A percentile compares a stretch with the other conserved stretches of the same genome.
phyloP scores from a whole-genome alignment of 2,113 vertebrate genomes.

The Tursiops truncatus region DNA sequence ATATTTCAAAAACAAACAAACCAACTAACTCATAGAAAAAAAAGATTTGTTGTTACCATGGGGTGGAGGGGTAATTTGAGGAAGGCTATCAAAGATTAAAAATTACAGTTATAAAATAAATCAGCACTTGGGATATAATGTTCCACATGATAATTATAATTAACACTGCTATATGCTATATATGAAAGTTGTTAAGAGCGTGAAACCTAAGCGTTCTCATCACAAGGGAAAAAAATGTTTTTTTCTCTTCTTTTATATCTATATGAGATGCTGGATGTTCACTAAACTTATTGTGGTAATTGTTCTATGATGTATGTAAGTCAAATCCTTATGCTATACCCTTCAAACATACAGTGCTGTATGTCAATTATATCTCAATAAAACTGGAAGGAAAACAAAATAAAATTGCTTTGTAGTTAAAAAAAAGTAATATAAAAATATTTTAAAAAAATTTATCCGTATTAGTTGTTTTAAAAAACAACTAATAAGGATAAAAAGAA shows the following conservation, averaged over 20 bases:
- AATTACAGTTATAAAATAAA: neutral
- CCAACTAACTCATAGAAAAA: too few relatives aligned
- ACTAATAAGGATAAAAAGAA: neutral
- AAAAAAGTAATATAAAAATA: neutral
- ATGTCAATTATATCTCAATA: neutral
- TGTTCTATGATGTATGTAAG: neutral
- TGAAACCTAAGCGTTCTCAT: neutral
- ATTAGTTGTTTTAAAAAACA: neutral
- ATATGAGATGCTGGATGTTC: neutral
- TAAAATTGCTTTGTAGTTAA: neutral
- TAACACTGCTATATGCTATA: neutral
- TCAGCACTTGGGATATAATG: neutral
- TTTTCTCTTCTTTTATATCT: neutral
- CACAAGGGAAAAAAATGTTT: neutral
- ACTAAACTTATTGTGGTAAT: neutral
- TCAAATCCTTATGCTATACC: neutral
- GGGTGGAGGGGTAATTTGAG: neutral
- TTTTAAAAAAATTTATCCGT: too few relatives aligned
- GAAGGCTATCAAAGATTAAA: neutral
- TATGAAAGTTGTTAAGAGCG: neutral
- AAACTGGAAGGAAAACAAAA: neutral
- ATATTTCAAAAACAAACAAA: too few relatives aligned
- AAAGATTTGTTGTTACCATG: too few relatives aligned
- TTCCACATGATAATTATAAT: neutral
- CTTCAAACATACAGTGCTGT: neutral